phyloP scores from a whole-genome alignment of 2,113 vertebrate species.

The Hippopotamus amphibius region DNA sequence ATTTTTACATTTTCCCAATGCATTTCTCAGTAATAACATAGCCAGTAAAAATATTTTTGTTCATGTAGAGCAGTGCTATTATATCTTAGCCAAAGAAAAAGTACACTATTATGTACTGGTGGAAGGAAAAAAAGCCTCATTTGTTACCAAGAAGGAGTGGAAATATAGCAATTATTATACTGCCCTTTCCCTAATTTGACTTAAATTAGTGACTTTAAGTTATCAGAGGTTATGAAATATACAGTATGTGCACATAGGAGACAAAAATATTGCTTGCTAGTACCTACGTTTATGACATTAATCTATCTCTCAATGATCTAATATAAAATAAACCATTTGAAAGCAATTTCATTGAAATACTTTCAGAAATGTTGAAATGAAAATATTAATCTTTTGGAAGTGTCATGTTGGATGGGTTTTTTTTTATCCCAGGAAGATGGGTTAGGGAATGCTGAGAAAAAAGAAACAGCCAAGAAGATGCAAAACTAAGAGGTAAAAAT shows the following conservation, averaged over 20 bases:
- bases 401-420: constrained; percentile 54
- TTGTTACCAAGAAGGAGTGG: constrained; percentile 69
- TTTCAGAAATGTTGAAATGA: constrained; percentile 83
- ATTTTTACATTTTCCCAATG: constrained; percentile 80
- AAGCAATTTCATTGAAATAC: constrained; percentile 82
- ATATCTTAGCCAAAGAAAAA: constrained; percentile 75
- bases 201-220: constrained; percentile 77
- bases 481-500: constrained; percentile 29
- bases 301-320: constrained; percentile 81
- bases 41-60: constrained; percentile 80
- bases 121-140: constrained; percentile 53
- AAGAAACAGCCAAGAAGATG: constrained; percentile 34
- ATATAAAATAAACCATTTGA: constrained; percentile 82
- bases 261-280: constrained; percentile 78
- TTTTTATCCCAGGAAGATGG: constrained; percentile 55
- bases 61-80: constrained; percentile 69
- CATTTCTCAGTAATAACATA: constrained; percentile 79
- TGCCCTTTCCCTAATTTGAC: constrained; percentile 78
- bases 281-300: constrained; percentile 78
- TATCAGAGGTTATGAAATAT: constrained; percentile 78
- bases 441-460: constrained; percentile 55
- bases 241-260: constrained; percentile 65
- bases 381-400: constrained; percentile 81
- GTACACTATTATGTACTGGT: constrained; percentile 61
- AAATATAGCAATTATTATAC: constrained; percentile 73